Conservation (phyloP, 2,888 invertebrate species). For the Torymus aiolomorphi region DNA sequence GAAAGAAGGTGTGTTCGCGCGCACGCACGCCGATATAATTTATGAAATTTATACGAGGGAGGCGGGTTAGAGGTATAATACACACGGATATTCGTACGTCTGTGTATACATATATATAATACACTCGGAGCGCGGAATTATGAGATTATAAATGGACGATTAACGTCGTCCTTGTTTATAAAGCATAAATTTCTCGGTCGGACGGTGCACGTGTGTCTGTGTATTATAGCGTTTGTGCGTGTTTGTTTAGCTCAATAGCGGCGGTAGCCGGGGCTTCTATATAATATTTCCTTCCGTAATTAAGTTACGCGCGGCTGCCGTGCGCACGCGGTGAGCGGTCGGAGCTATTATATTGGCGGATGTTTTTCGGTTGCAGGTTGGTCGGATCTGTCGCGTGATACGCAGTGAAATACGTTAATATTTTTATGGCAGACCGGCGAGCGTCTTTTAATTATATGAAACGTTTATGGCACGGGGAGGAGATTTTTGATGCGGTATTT, state of each 20-base stretch:
- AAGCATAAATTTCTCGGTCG: constrained; percentile 51
- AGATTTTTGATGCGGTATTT: too few relatives aligned
- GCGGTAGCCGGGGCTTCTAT: constrained; percentile 35
- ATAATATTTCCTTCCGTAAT: constrained; percentile 49
- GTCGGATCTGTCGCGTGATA: too few relatives aligned
- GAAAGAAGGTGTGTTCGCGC: constrained; percentile 8
- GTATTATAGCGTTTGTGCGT: not conserved
- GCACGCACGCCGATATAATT: constrained; percentile 51
- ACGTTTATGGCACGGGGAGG: too few relatives aligned
- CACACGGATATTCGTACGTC: too few relatives aligned
- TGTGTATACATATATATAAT: too few relatives aligned
- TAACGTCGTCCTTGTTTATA: constrained; percentile 59
- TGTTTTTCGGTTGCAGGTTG: too few relatives aligned
- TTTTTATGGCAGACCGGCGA: too few relatives aligned
- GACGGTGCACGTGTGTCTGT: too few relatives aligned
- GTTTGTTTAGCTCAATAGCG: constrained; percentile 38
- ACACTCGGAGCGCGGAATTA: constrained; percentile 40
- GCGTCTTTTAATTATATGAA: too few relatives aligned
- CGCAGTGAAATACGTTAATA: too few relatives aligned
- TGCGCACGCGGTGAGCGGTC: not conserved
- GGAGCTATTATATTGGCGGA: too few relatives aligned
- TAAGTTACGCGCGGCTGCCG: constrained; percentile 36
- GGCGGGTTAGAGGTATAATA: too few relatives aligned
- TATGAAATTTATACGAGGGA: constrained; percentile 56
- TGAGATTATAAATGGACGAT: constrained; percentile 59